A percentile compares a stretch with the other conserved stretches of the same genome.
Evolutionary conservation across 2,113 vertebrate genomes (phyloP).

Genomic region (Cettia cetti): DNA sequence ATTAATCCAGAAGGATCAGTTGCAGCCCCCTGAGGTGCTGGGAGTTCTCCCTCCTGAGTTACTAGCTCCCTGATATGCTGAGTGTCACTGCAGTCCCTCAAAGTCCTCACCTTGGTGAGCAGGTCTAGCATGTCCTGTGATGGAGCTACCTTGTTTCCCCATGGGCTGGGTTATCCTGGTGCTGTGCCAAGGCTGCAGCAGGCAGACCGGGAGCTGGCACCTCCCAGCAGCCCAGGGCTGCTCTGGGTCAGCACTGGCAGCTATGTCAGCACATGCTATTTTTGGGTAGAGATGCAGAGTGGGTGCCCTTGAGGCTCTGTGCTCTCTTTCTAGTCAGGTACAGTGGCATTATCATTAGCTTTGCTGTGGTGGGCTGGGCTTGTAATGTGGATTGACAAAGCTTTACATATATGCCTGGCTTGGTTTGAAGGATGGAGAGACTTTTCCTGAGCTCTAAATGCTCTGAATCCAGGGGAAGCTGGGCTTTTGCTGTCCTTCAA

Average conservation of each 20-base stretch:
- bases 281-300: neutral
- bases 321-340: neutral
- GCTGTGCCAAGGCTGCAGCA: neutral
- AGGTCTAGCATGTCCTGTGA: neutral
- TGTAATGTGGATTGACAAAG: neutral
- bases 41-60: neutral
- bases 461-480: neutral
- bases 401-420: neutral
- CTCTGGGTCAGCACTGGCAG: neutral
- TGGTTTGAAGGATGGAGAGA: neutral
- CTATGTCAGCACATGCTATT: accelerated
- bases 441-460: neutral
- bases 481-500: neutral
- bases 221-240: neutral
- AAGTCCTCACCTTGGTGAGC: neutral
- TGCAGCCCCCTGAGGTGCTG: neutral
- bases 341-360: neutral
- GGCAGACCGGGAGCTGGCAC: neutral
- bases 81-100: neutral
- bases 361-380: neutral
- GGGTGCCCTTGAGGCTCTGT: neutral
- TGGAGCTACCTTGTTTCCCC: neutral
- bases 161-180: neutral
- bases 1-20: neutral
- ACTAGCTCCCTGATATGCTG: neutral